These are phyloP conservation scores for Parauchenoglanis ngamensis DNA, from an alignment of 2,797 vertebrate species.

Conservation along the genomic window DNA sequence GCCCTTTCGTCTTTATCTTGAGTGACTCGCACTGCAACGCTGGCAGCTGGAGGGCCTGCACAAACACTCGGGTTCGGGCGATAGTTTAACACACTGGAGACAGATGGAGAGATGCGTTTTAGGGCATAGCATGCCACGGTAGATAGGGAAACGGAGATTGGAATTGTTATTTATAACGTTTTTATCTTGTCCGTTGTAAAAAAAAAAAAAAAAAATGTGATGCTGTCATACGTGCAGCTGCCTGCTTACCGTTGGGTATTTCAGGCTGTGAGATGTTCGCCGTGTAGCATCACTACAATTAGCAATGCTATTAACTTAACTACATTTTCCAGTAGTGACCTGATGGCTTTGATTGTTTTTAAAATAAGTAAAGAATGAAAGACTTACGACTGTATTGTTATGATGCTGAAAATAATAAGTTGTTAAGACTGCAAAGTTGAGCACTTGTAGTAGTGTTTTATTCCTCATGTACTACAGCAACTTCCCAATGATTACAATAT, in stretches of 20 bases:
- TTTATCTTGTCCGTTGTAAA: conserved; percentile 38
- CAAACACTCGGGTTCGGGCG: conserved; percentile 41
- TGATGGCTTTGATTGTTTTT: neutral
- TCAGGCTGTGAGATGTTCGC: neutral
- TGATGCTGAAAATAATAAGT: neutral
- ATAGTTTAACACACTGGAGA: conserved; percentile 47
- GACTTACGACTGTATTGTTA: neutral
- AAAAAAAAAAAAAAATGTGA: neutral
- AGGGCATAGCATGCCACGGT: conserved; percentile 36
- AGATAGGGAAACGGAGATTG: conserved; percentile 25
- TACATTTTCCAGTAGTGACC: neutral
- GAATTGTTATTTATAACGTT: conserved; percentile 42
- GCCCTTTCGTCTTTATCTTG: conserved; percentile 64
- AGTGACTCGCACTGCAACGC: conserved; percentile 49
- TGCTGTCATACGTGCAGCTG: conserved; percentile 3
- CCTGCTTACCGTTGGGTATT: neutral
- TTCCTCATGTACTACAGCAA: neutral
- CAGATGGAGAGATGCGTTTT: conserved; percentile 33
- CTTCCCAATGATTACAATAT: neutral
- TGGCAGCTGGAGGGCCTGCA: conserved; percentile 48
- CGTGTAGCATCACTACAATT: neutral
- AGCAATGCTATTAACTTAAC: neutral
- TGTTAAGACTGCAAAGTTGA: no score
- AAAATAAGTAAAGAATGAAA: neutral
- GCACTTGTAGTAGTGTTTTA: neutral